Evolutionary conservation across 2,888 invertebrate genomes (phyloP).

Genomic region (Ischnus inquisitorius): DNA sequence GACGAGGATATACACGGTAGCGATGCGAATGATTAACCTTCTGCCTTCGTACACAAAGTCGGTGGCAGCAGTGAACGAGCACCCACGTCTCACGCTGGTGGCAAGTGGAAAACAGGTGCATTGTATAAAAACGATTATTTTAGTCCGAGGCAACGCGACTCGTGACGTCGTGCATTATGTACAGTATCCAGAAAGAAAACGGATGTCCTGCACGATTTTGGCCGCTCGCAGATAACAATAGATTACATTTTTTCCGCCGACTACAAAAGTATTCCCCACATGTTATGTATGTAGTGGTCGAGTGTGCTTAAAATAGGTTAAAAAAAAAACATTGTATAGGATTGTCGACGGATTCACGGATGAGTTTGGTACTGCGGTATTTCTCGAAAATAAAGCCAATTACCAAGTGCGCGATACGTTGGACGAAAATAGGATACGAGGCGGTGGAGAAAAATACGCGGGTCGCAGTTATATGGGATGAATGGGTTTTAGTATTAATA

Average conservation of each 20-base stretch:
- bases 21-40: not conserved
- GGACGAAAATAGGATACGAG: not conserved
- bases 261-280: not conserved
- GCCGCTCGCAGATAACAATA: not conserved
- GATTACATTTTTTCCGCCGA: not conserved
- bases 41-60: not conserved
- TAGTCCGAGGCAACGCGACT: constrained; percentile 14
- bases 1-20: not conserved
- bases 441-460: not conserved
- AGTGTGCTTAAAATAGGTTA: constrained; percentile 4
- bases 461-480: not conserved
- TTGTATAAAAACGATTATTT: constrained; percentile 28
- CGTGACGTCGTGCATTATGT: not conserved
- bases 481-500: not conserved
- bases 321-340: not conserved
- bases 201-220: not conserved
- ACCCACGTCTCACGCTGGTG: not conserved
- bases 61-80: not conserved
- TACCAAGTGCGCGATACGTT: not conserved
- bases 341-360: not conserved
- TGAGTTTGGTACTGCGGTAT: not conserved
- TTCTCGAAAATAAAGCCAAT: not conserved
- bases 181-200: not conserved
- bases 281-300: not conserved
- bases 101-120: constrained; percentile 40